phyloP scores from a whole-genome alignment of 2,888 invertebrate species.

The Pristionchus maxplancki region DNA sequence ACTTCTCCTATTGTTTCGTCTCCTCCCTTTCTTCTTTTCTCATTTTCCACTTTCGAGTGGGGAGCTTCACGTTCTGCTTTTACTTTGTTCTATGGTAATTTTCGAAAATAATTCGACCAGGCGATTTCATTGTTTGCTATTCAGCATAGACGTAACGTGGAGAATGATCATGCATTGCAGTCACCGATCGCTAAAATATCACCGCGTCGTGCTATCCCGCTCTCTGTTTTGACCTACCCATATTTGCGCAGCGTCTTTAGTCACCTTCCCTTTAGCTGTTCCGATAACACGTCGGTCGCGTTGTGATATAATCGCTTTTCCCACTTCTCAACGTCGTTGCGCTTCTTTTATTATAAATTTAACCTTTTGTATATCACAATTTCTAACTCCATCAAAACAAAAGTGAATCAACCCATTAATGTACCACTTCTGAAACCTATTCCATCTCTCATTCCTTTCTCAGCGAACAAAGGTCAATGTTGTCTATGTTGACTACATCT shows the following conservation, averaged over 20 bases:
- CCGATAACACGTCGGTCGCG: not conserved
- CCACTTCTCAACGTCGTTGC: not conserved
- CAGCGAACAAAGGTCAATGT: no score
- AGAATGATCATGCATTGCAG: no score
- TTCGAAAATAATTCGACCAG: no score
- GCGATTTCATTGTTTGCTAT: no score
- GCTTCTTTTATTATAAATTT: no score
- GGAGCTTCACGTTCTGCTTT: not conserved
- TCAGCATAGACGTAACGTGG: no score
- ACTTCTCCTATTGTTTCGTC: not conserved
- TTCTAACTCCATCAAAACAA: no score
- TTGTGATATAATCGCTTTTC: not conserved
- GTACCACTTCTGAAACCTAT: not conserved
- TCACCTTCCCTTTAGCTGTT: not conserved
- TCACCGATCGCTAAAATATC: no score
- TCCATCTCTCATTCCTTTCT: not conserved
- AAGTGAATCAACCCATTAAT: not conserved
- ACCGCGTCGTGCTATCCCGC: no score
- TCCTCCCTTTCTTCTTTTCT: not conserved
- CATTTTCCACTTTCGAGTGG: not conserved
- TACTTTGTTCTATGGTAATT: not conserved
- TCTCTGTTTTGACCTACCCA: not conserved
- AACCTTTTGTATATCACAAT: no score
- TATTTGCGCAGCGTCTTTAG: not conserved
- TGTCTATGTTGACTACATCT: no score